phyloP scores from a whole-genome alignment of 2,888 invertebrate genomes.

The Dioctria linearis region DNA sequence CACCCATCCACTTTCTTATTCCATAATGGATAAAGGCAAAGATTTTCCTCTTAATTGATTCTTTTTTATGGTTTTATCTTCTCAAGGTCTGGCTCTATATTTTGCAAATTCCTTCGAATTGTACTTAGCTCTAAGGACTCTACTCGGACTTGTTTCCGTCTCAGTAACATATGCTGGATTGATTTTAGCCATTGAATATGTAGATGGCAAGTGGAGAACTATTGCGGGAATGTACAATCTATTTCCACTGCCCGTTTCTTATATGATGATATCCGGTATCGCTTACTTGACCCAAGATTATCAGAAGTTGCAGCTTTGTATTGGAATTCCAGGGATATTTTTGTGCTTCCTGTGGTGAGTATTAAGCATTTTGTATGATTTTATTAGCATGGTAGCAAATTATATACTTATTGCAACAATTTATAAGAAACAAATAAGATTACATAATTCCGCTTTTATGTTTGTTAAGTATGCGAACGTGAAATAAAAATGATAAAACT shows the following conservation, averaged over 20 bases:
- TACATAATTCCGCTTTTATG: too few relatives aligned
- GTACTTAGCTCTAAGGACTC: slow-evolving; percentile 79
- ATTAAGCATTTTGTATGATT: neutral
- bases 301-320: slow-evolving; percentile 80
- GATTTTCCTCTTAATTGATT: neutral
- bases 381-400: too few relatives aligned
- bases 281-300: slow-evolving; percentile 82
- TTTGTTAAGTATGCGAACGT: too few relatives aligned
- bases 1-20: neutral
- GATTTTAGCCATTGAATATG: slow-evolving; percentile 84
- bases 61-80: slow-evolving; percentile 6
- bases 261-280: slow-evolving; percentile 80
- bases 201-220: slow-evolving; percentile 85
- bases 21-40: neutral
- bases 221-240: slow-evolving; percentile 86
- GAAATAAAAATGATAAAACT: too few relatives aligned
- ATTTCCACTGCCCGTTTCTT: slow-evolving; percentile 84
- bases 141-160: slow-evolving; percentile 84
- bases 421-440: too few relatives aligned
- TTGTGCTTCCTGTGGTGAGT: slow-evolving; percentile 79
- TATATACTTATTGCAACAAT: too few relatives aligned
- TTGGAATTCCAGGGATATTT: slow-evolving; percentile 81
- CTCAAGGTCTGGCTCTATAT: slow-evolving; percentile 75
- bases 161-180: slow-evolving; percentile 87
- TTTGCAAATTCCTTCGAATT: slow-evolving; percentile 80